These are phyloP conservation scores for Crotalus tigris DNA, from an alignment of 2,113 vertebrate species.

Conservation along the genomic window DNA sequence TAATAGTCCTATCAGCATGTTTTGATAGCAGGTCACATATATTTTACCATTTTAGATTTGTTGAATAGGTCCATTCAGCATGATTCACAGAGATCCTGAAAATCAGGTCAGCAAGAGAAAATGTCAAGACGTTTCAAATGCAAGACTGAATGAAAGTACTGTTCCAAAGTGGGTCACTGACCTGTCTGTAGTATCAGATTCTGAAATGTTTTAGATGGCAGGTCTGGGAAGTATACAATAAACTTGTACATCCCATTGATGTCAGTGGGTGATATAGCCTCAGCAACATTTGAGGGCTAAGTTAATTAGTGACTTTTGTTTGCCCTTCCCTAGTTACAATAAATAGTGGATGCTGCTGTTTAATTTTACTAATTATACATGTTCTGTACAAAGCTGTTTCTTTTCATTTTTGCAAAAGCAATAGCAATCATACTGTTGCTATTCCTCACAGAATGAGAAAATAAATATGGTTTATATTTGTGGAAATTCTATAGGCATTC, in stretches of 20 bases:
- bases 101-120: slow-evolving; percentile 45
- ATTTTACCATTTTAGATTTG: slow-evolving; percentile 34
- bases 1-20: neutral
- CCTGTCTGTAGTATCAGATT: slow-evolving; percentile 25
- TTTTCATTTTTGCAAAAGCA: neutral
- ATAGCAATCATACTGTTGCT: neutral
- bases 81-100: slow-evolving; percentile 30
- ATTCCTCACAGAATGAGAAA: neutral
- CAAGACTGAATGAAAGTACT: slow-evolving; percentile 20
- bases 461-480: neutral
- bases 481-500: neutral
- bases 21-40: slow-evolving; percentile 14
- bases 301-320: neutral
- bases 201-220: slow-evolving; percentile 33
- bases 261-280: slow-evolving; percentile 21
- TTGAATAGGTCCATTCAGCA: slow-evolving; percentile 12
- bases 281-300: neutral
- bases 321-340: neutral
- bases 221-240: neutral
- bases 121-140: slow-evolving; percentile 42
- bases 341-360: neutral
- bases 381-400: neutral
- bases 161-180: slow-evolving; percentile 48
- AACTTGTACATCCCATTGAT: slow-evolving; percentile 13
- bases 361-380: neutral